Evolutionary conservation across 2,113 vertebrate genomes (phyloP).

Genomic region (Prinia subflava): DNA sequence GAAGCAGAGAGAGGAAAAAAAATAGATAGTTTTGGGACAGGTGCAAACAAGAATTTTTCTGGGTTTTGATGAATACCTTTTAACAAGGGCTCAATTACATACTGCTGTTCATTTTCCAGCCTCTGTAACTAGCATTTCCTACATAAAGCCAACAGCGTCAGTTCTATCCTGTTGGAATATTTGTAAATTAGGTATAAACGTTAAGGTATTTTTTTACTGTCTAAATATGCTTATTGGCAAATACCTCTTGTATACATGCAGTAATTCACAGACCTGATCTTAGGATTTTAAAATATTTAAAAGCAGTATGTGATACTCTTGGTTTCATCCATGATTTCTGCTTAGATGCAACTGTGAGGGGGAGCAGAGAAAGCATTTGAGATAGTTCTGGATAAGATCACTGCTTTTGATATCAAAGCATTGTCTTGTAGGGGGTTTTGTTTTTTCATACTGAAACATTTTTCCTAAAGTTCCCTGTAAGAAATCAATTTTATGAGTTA

Average conservation of each 20-base stretch:
- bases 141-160: neutral
- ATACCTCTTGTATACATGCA: conserved; percentile 20
- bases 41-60: neutral
- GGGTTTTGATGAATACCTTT: neutral
- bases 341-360: neutral
- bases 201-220: conserved; percentile 34
- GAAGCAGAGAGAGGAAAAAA: conserved; percentile 66
- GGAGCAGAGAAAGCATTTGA: neutral
- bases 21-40: conserved; percentile 44
- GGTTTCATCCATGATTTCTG: neutral
- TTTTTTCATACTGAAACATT: neutral
- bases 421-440: neutral
- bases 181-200: conserved; percentile 43
- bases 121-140: conserved; percentile 36
- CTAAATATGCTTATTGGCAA: conserved; percentile 41
- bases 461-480: conserved; percentile 37
- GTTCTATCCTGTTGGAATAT: neutral
- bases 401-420: neutral
- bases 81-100: conserved; percentile 60
- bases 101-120: conserved; percentile 43
- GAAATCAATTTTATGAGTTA: conserved; percentile 57
- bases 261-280: conserved; percentile 6
- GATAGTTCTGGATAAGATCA: neutral
- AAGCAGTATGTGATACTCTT: neutral
- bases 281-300: conserved; percentile 40